These are phyloP conservation scores for Diglossa cyanea DNA, from an alignment of 2,797 vertebrate species.

Conservation along the genomic window DNA sequence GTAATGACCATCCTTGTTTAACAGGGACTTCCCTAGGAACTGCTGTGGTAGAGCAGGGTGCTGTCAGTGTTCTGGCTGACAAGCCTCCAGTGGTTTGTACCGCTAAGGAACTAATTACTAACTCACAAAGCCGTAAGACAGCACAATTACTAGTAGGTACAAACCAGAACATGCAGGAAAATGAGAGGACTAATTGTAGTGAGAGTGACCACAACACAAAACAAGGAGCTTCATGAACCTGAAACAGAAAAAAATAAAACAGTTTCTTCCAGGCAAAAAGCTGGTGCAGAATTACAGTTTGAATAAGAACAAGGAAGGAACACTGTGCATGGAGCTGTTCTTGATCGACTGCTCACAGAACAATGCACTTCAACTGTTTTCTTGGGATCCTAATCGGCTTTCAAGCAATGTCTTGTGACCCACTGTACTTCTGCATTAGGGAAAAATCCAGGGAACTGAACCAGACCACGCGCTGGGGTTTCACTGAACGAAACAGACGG, in stretches of 20 bases:
- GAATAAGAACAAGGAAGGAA: not conserved
- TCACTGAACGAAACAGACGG: not conserved
- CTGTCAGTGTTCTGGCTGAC: not conserved
- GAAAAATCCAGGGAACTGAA: not conserved
- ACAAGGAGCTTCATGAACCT: not conserved
- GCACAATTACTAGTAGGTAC: not conserved
- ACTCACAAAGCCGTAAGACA: not conserved
- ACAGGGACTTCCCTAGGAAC: not conserved
- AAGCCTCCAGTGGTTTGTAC: not conserved
- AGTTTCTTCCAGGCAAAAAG: not conserved
- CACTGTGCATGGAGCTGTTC: fast-evolving
- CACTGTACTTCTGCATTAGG: not conserved
- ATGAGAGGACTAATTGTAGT: fast-evolving
- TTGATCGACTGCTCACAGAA: fast-evolving
- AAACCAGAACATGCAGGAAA: not conserved
- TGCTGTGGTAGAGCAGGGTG: not conserved
- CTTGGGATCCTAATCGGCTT: not conserved
- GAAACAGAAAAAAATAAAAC: not conserved
- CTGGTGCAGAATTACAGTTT: not conserved
- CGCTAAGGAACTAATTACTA: not conserved
- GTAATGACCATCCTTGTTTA: not conserved
- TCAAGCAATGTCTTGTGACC: not conserved
- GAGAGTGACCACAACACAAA: fast-evolving
- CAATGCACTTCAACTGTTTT: not conserved
- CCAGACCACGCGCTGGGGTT: fast-evolving